Base-by-base conservation (phyloP, 2,113 vertebrate species). In the Trichomycterus rosablanca region DNA sequence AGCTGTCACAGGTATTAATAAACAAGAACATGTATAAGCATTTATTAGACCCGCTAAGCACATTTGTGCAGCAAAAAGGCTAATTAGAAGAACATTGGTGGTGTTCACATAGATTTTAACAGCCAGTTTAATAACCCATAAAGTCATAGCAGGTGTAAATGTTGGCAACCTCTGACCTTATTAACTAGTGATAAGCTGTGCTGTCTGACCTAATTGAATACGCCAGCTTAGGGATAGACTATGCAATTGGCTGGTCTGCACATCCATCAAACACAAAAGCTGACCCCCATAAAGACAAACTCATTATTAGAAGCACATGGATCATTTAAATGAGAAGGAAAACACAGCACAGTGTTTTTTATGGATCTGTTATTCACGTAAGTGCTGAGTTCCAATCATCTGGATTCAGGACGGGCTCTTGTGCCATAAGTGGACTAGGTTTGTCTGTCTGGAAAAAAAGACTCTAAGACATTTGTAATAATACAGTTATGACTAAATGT, bases 21-120 rank as follows among this genome's bases (percentile, higher is more conserved):
- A 77, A 66, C 72, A 69, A 67, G 61, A 67, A 48, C 63, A 74
- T 76, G 79, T 77, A 74, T 76, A 78, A 64, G 34, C 59, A 35
- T 73, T 76, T 77, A 75, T 71, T 53, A 70, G 68, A 74, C 69
- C 67, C 46, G 52, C 69, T 73, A 53, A 70, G 52, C 45, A 72
- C 71, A 61, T 69, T 71, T 78, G 34, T 77, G 63, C 61, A 78
- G 66, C 57, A 77, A 63, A 75, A 81, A 80, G 72, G 76, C 78
- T 74, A 68, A 76, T 78, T 66, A 19, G 45, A 58, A 68, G 58
- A 72, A 71, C 60, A 81, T 76, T 69, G 81, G 74, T 76, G 45
- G 28, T 72, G 68, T 82, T 80, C 76, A 75, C 58, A 39, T 62
- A n/a, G n/a, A 63, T 64, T 67, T 72, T 74, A 65, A 69, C 43